Evolutionary conservation across 2,113 vertebrate genomes (phyloP), one percentile per base, ranked within the genome.

Genomic region (Corythornis vintsioides): DNA sequence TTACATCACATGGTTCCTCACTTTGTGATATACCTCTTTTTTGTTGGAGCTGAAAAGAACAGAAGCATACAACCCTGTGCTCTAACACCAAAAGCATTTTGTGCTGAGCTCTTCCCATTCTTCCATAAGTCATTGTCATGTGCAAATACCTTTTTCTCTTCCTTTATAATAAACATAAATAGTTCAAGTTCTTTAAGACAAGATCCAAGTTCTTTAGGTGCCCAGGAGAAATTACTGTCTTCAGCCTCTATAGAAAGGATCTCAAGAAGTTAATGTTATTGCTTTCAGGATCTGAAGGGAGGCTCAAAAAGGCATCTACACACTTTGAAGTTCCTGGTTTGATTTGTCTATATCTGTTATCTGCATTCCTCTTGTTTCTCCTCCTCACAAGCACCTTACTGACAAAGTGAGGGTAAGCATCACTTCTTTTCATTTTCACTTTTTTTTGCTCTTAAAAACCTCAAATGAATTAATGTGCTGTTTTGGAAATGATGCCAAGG

Each of bases 401-500:
- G 59, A 84, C 55, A 70, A 60, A 81, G 74, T 73, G 74, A 88
- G 53, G 50, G 26, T 65, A 75, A 92, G 65, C 57, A 66, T 35
- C 74, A 71, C 86, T 90, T 90, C 0, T 43, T 84, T 89, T 63
- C 13, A 59, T 77, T 90, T 90, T 75, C 55, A 79, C 2, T 10
- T 90, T 76, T 10, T 90, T 76, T 89, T 82, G 10, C 60, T 85
- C 71, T 85, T 86, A 13, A 67, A 93, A 94, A 56, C 45, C 13
- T 0, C 42, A 2, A 79, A 87, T 31, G 15, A 50, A 77, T 94
- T 90, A 93, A 85, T 59, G 84, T 52, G 67, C 76, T 94, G 78
- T 91, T 93, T 94, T 86, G 71, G 89, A 92, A 89, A 71, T 0
- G 2, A 56, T 83, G 47, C 92, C 86, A 85, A 70, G 78, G 83